Evolutionary conservation across 2,797 vertebrate species (phyloP), one percentile per base, ranked within the genome.

Genomic region (Centropyge bicolor): DNA sequence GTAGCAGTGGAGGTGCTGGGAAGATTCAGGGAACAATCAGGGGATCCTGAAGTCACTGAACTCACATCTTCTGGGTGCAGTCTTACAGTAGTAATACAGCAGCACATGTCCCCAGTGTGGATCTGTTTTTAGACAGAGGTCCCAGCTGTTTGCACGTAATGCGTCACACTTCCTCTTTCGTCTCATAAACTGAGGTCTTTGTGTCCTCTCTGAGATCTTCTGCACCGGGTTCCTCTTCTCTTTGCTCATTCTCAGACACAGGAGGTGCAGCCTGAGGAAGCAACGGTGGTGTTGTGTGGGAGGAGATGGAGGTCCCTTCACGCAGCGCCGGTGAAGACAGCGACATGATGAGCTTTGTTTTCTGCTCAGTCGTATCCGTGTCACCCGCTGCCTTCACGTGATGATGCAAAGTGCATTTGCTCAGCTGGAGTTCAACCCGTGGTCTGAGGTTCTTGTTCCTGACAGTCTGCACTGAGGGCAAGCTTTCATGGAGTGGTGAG

Each of bases 371-470:
- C 9, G 62, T 57, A 2, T 35, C 56, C 13, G 0, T 22, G 14
- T 63, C 17, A 19, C 43, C 45, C 6, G 38, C 14, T 38, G 63
- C 45, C 52, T 70, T 74, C n/a, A 55, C 54, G 38, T 19, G 55
- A 57, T 60, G 69, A 40, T 74, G 80, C 74, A 83, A 54, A 40
- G 63, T 85, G 70, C 84, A 81, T 74, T 82, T 91, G 56, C 45
- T 90, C 8, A 70, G 51, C 45, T 78, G 86, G 49, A 85, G 27
- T 27, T 81, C 76, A 2, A 76, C 77, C 31, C 35, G 74, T 68
- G 74, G 48, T 27, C 22, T 64, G 38, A 1, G 27, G 3, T 49
- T 68, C 66, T 87, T 78, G 0, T 40, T 73, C 48, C 35, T 79
- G 2, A 68, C 72, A 3, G 35, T 31, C 46, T 77, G 51, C 6